Percentiles rank a stretch among this genome's conserved stretches.
Conservation (phyloP, 2,888 invertebrate genomes). For the Pammene fasciana region DNA sequence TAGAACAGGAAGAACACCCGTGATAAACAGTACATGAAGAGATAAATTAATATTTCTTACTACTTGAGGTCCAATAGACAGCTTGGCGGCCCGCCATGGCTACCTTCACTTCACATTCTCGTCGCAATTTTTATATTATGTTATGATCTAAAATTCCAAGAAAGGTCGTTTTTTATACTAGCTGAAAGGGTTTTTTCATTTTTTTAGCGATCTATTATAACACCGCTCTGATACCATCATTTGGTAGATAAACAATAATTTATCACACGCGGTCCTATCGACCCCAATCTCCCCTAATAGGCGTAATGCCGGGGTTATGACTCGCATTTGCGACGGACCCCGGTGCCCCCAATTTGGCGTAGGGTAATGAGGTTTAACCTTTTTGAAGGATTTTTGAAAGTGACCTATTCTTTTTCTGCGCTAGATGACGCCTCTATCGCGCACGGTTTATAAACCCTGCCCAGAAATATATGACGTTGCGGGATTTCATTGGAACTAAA, state of each 20-base stretch:
- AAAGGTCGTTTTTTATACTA: not conserved
- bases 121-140: too few species aligned
- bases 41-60: too few species aligned
- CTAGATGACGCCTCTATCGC: not conserved
- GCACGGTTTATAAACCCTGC: too few species aligned
- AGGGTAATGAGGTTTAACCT: constrained; percentile 15
- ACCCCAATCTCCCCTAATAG: constrained; percentile 24
- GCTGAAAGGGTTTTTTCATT: not conserved
- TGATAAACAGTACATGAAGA: too few species aligned
- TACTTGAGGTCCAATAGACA: too few species aligned
- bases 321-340: constrained; percentile 18
- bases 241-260: constrained; percentile 20
- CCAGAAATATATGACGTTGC: too few species aligned
- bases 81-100: too few species aligned
- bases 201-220: not conserved
- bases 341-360: constrained; percentile 19
- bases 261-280: constrained; percentile 16
- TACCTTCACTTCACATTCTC: too few species aligned
- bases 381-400: constrained; percentile 2
- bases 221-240: not conserved
- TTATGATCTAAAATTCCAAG: too few species aligned
- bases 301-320: constrained; percentile 18
- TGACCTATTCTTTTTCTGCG: constrained; percentile 12
- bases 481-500: too few species aligned
- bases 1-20: too few species aligned